phyloP scores from a whole-genome alignment of 2,113 vertebrate species.

The Myxocyprinus asiaticus region DNA sequence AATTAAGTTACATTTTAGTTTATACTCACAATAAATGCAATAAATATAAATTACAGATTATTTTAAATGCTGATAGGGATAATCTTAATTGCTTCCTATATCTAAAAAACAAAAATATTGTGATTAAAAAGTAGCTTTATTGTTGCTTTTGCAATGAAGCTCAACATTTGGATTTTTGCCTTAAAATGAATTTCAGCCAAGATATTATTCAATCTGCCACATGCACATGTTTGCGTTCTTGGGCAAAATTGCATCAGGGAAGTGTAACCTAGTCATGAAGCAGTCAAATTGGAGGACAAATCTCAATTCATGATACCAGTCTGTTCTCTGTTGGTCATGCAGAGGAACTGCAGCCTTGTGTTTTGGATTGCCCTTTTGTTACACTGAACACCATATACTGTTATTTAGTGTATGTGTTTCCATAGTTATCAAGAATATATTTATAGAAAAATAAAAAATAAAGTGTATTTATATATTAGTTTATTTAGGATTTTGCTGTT shows the following conservation, averaged over 20 bases:
- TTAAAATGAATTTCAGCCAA: too few relatives aligned
- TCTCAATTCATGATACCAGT: constrained; percentile 21
- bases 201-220: neutral
- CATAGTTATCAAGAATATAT: neutral
- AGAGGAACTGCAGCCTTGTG: constrained; percentile 13
- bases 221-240: neutral
- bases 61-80: too few relatives aligned
- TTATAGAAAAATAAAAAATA: neutral
- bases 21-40: too few relatives aligned
- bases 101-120: too few relatives aligned
- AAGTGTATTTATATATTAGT: too few relatives aligned
- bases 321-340: constrained; percentile 42
- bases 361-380: neutral
- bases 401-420: neutral
- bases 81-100: too few relatives aligned
- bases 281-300: neutral
- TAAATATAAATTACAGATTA: too few relatives aligned
- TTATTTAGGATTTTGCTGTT: too few relatives aligned
- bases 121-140: neutral
- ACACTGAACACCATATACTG: neutral
- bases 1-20: too few relatives aligned
- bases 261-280: constrained; percentile 13
- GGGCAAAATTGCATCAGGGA: constrained; percentile 16
- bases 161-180: too few relatives aligned
- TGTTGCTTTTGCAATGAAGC: neutral